Conservation (phyloP, 1,140 invertebrate species). For the Halictus rubicundus region DNA sequence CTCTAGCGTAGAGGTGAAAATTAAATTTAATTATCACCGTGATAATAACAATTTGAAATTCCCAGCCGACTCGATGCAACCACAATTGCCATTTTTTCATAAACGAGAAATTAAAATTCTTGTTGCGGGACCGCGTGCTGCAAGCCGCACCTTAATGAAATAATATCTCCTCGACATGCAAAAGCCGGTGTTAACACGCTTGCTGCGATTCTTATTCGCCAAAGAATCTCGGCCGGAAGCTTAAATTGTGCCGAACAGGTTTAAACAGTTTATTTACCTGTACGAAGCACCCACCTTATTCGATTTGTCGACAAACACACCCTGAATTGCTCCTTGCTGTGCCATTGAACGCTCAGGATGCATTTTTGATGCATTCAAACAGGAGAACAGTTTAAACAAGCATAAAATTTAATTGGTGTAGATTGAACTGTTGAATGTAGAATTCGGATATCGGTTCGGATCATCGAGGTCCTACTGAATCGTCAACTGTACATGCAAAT, state of each 20-base stretch:
- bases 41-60: no score
- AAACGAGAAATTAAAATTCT: constrained; percentile 41
- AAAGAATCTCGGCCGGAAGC: neutral
- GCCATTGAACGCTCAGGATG: no score
- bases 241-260: neutral
- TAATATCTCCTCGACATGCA: neutral
- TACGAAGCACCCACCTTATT: neutral
- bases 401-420: no score
- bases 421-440: no score
- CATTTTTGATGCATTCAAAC: no score
- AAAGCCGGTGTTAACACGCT: neutral
- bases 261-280: neutral
- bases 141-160: constrained; percentile 18
- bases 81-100: constrained; percentile 13
- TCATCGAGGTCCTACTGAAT: no score
- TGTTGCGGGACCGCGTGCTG: neutral
- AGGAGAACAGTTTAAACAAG: no score
- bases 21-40: no score
- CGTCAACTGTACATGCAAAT: no score
- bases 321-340: neutral
- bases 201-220: neutral
- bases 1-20: no score
- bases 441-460: no score
- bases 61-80: no score
- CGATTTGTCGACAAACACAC: neutral